Evolutionary conservation across 2,888 invertebrate genomes (phyloP).

Genomic region (Apamea epomidion): DNA sequence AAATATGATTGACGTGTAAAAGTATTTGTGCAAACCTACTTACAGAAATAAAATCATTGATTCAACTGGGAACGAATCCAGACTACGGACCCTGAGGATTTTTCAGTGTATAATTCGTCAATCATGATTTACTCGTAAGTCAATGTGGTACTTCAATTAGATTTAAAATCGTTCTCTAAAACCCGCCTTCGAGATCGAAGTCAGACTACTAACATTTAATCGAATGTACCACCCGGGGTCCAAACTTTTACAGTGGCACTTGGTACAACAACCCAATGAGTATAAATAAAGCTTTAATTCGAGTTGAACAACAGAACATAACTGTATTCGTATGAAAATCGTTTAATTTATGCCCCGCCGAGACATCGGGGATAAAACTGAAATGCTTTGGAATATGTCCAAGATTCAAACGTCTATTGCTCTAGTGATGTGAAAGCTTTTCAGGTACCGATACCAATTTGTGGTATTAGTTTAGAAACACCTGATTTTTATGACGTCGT

Average conservation of each 20-base stretch:
- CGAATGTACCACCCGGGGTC: neutral
- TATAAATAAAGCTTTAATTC: slow-evolving; percentile 44
- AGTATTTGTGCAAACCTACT: no score
- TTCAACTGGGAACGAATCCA: no score
- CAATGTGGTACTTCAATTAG: neutral
- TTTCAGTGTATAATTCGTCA: no score
- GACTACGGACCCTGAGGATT: neutral
- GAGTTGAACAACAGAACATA: slow-evolving; percentile 54
- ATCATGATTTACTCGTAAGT: no score
- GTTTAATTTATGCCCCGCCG: slow-evolving; percentile 71
- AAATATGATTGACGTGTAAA: no score
- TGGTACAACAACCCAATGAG: slow-evolving; percentile 19
- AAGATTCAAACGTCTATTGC: slow-evolving; percentile 65
- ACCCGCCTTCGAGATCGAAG: neutral
- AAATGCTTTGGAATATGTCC: slow-evolving; percentile 74
- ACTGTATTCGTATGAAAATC: slow-evolving; percentile 70
- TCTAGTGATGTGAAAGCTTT: slow-evolving; percentile 38
- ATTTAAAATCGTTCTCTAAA: no score
- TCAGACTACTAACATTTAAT: neutral
- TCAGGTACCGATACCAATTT: slow-evolving; percentile 3
- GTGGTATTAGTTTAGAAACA: neutral
- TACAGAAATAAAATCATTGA: no score
- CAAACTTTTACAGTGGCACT: slow-evolving; percentile 17
- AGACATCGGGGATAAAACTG: slow-evolving; percentile 63
- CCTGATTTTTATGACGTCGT: neutral